phyloP scores from a whole-genome alignment of 2,888 invertebrate genomes.

The Ectropis crepuscularia region DNA sequence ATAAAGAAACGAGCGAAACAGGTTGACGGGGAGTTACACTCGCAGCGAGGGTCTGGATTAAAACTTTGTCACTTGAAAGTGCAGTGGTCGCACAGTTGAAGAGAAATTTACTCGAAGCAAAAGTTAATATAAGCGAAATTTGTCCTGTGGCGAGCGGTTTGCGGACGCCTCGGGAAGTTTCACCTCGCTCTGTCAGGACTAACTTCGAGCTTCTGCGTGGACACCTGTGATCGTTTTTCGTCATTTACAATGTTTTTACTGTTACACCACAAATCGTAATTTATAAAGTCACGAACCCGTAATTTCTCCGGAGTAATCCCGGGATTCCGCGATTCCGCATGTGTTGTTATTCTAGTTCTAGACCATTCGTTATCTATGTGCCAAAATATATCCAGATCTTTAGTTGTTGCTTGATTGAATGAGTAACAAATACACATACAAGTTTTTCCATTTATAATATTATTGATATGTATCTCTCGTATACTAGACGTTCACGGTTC shows the following conservation, averaged over 20 bases:
- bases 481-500: too few relatives aligned
- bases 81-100: constrained; percentile 74
- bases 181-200: constrained; percentile 54
- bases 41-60: constrained; percentile 69
- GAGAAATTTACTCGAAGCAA: constrained; percentile 78
- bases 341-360: too few relatives aligned
- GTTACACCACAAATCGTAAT: constrained; percentile 2
- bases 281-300: not conserved
- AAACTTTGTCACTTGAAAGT: constrained; percentile 79
- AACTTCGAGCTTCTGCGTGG: constrained; percentile 54
- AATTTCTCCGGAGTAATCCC: too few relatives aligned
- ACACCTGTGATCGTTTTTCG: constrained; percentile 61
- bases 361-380: too few relatives aligned
- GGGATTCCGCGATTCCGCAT: too few relatives aligned
- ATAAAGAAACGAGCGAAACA: constrained; percentile 26
- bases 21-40: constrained; percentile 45
- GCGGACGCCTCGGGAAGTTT: constrained; percentile 62
- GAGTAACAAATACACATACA: too few relatives aligned
- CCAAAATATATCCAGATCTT: too few relatives aligned
- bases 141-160: constrained; percentile 74
- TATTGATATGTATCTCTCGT: too few relatives aligned
- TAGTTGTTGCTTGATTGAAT: too few relatives aligned
- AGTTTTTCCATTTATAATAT: too few relatives aligned
- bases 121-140: constrained; percentile 83
- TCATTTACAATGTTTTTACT: constrained; percentile 47